phyloP scores from a whole-genome alignment of 2,888 invertebrate species.

The Pasiphila rectangulata region DNA sequence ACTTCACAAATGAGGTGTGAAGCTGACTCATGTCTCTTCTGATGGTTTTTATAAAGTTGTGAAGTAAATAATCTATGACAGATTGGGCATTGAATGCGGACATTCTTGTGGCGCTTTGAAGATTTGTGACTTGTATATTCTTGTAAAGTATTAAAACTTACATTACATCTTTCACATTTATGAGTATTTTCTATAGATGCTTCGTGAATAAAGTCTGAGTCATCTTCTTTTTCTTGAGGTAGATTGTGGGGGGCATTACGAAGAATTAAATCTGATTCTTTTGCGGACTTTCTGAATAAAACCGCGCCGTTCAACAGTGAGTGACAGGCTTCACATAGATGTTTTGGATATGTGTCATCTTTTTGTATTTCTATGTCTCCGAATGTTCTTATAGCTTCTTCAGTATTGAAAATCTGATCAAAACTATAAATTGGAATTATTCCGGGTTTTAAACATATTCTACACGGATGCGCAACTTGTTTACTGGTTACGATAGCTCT shows the following conservation, averaged over 20 bases:
- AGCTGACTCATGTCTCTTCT: slow-evolving; percentile 41
- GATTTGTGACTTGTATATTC: slow-evolving; percentile 23
- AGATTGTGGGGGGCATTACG: slow-evolving; percentile 18
- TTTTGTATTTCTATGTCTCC: slow-evolving; percentile 44
- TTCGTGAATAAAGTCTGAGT: slow-evolving; percentile 7
- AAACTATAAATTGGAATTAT: slow-evolving; percentile 44
- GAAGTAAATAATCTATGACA: slow-evolving; percentile 41
- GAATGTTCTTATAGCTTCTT: slow-evolving; percentile 49
- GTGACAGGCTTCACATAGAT: slow-evolving; percentile 49
- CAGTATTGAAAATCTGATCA: slow-evolving; percentile 37
- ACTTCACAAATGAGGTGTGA: slow-evolving; percentile 56
- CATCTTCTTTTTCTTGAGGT: slow-evolving; percentile 10
- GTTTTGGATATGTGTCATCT: slow-evolving; percentile 49
- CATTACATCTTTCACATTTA: slow-evolving; percentile 25
- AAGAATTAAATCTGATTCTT: slow-evolving; percentile 44
- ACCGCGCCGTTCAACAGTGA: slow-evolving; percentile 47
- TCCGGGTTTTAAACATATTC: slow-evolving; percentile 59
- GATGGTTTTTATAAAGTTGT: slow-evolving; percentile 46
- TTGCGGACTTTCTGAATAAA: slow-evolving; percentile 49
- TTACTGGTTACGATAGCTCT: background rate
- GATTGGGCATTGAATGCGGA: slow-evolving; percentile 37
- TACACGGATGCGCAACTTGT: slow-evolving; percentile 37
- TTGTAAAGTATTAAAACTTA: slow-evolving; percentile 18
- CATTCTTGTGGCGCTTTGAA: slow-evolving; percentile 26
- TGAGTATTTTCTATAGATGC: background rate